These are phyloP conservation scores for Pseudomyrmex dendroicus DNA, from an alignment of 1,140 invertebrate genomes.

Conservation along the genomic window DNA sequence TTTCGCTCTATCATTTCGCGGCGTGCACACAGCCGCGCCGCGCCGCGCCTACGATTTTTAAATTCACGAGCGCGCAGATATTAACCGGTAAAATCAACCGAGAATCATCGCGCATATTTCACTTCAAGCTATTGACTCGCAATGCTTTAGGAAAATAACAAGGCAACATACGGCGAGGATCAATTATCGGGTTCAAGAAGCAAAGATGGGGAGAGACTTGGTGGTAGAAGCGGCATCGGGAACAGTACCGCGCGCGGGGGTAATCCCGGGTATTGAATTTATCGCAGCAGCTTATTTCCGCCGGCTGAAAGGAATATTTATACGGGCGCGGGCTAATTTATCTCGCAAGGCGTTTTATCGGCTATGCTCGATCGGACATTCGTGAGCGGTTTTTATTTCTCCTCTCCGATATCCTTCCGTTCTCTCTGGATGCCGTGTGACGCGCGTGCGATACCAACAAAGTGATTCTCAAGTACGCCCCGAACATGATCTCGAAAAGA, in stretches of 20 bases:
- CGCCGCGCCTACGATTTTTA: constrained; percentile 10
- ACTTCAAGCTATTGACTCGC: constrained; percentile 29
- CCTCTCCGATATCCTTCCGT: not conserved
- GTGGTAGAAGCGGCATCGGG: constrained; percentile 15
- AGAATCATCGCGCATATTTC: constrained; percentile 35
- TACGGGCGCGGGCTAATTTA: constrained; percentile 51
- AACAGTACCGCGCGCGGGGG: constrained; percentile 1
- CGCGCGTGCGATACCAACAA: constrained; percentile 13
- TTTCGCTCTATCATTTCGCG: constrained; percentile 26
- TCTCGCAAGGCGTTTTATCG: constrained; percentile 56
- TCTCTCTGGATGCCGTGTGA: not conserved
- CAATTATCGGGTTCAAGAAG: constrained; percentile 58
- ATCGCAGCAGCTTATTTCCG: constrained; percentile 60
- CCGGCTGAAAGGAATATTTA: constrained; percentile 59
- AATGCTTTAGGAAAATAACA: constrained; percentile 48
- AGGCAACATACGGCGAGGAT: constrained; percentile 55
- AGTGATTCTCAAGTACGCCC: constrained; percentile 36
- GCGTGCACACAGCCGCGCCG: not conserved
- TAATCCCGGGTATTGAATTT: constrained; percentile 49
- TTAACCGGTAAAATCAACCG: constrained; percentile 49
- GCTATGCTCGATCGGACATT: constrained; percentile 45
- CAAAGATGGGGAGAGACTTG: not conserved
- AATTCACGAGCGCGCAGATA: constrained; percentile 44
- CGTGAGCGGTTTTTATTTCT: constrained; percentile 46
- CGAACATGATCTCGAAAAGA: constrained; percentile 36